A percentile compares a stretch with the other conserved stretches of the same genome.
Conservation (phyloP, 2,113 vertebrate genomes). For the Pampusana beccarii region DNA sequence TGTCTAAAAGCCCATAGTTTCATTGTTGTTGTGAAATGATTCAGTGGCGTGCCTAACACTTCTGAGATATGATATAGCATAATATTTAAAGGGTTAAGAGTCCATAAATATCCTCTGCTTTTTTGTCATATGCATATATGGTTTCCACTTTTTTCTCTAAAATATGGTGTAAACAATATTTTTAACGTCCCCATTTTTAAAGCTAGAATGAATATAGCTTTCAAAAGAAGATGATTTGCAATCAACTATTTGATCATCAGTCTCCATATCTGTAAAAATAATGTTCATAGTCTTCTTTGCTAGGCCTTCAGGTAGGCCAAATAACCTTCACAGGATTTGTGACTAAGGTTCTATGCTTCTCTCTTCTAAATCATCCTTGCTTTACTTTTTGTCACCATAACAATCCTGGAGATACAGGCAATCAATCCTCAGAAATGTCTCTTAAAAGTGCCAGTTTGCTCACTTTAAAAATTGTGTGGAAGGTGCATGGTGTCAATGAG, state of each 20-base stretch:
- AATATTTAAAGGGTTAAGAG: background rate
- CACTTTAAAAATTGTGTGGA: background rate
- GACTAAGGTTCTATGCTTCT: background rate
- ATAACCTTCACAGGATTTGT: background rate
- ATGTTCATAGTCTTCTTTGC: background rate
- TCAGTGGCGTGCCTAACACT: background rate
- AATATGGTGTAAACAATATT: slow-evolving; percentile 1
- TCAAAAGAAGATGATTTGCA: slow-evolving; percentile 32
- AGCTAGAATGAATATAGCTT: background rate
- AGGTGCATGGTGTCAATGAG: background rate
- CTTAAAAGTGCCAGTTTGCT: background rate
- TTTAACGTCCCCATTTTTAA: slow-evolving; percentile 6
- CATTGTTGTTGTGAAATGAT: background rate
- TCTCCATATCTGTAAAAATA: background rate
- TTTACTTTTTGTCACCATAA: background rate
- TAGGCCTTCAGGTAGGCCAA: background rate
- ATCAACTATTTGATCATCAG: background rate
- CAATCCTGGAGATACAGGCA: background rate
- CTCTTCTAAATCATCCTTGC: background rate
- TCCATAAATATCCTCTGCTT: background rate
- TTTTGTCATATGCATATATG: background rate
- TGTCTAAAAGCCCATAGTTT: background rate
- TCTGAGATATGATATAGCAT: background rate
- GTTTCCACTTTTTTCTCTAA: slow-evolving; percentile 6
- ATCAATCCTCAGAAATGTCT: background rate